Percentiles rank a stretch among this genome's conserved stretches.
Conservation (phyloP, 1,140 invertebrate species). For the Bilobella aurantiaca region DNA sequence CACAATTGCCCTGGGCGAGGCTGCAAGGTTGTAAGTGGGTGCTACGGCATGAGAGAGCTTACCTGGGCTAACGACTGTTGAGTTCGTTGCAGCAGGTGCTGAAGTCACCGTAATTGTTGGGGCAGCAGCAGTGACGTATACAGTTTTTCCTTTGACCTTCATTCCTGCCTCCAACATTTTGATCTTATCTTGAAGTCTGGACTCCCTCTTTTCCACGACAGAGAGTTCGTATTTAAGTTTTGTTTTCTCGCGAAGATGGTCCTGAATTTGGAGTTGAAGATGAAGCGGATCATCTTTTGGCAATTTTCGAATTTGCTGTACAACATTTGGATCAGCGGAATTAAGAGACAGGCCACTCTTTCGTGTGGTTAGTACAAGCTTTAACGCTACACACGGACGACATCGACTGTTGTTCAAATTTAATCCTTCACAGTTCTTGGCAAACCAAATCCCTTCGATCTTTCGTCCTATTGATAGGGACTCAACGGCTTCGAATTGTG, state of each 20-base stretch:
- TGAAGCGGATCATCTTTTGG: slow-evolving; percentile 15
- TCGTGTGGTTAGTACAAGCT: background rate
- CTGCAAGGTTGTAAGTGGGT: background rate
- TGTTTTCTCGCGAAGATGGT: background rate
- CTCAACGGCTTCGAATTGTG: slow-evolving; percentile 10
- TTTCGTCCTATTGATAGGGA: slow-evolving; percentile 1
- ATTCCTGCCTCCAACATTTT: background rate
- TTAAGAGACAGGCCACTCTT: background rate
- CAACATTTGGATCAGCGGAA: background rate
- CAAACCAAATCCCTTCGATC: slow-evolving; percentile 19
- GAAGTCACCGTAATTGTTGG: background rate
- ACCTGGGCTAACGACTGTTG: background rate
- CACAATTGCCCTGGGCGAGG: background rate
- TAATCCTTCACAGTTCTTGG: slow-evolving; percentile 15
- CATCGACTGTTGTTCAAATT: slow-evolving; percentile 12
- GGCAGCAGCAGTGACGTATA: background rate
- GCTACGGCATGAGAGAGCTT: background rate
- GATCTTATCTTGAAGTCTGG: background rate
- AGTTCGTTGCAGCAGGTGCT: background rate
- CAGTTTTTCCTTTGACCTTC: slow-evolving; percentile 4
- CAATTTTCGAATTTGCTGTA: slow-evolving; percentile 7
- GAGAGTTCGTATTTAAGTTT: background rate
- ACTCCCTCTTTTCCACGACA: background rate
- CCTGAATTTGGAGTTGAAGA: slow-evolving; percentile 14
- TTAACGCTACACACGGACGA: slow-evolving; percentile 7